These are phyloP conservation scores for Vanacampus margaritifer DNA, from an alignment of 2,113 vertebrate genomes.

Conservation along the genomic window DNA sequence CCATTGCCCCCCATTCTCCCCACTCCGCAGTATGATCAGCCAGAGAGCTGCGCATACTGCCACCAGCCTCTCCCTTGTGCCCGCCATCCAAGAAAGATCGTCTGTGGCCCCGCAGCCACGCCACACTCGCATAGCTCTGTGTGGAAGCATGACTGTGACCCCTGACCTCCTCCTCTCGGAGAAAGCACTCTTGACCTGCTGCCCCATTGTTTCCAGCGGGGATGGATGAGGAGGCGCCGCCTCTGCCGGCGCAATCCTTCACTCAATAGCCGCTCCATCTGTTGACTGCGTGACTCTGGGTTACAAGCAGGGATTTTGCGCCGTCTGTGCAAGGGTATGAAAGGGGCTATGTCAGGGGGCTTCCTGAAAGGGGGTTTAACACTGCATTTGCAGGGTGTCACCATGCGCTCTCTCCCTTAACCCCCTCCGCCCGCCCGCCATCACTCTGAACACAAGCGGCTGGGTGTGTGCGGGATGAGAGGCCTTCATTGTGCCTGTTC, in stretches of 20 bases:
- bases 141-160: slow-evolving; percentile 49
- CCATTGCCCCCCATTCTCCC: background rate
- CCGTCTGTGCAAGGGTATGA: slow-evolving; percentile 63
- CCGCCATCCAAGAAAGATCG: slow-evolving; percentile 24
- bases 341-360: slow-evolving; percentile 64
- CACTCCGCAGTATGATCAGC: slow-evolving; percentile 27
- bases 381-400: slow-evolving; percentile 54
- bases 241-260: slow-evolving; percentile 61
- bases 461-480: slow-evolving; percentile 71
- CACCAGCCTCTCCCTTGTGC: slow-evolving; percentile 36
- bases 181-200: slow-evolving; percentile 73
- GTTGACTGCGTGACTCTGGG: slow-evolving; percentile 71
- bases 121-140: slow-evolving; percentile 54
- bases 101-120: slow-evolving; percentile 42
- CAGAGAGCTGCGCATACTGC: slow-evolving; percentile 23
- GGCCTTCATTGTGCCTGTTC: slow-evolving; percentile 74
- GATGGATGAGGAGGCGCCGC: slow-evolving; percentile 69
- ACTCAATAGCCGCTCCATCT: slow-evolving; percentile 76
- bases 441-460: slow-evolving; percentile 56
- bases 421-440: slow-evolving; percentile 35
- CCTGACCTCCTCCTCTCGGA: slow-evolving; percentile 56
- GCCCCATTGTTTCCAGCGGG: slow-evolving; percentile 69
- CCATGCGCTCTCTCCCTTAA: slow-evolving; percentile 45
- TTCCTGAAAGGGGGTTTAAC: slow-evolving; percentile 65
- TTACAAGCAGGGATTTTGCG: slow-evolving; percentile 64